Evolutionary conservation across 2,888 invertebrate genomes (phyloP), one percentile per base, ranked within the genome.

Genomic region (Tiliacea citrago): DNA sequence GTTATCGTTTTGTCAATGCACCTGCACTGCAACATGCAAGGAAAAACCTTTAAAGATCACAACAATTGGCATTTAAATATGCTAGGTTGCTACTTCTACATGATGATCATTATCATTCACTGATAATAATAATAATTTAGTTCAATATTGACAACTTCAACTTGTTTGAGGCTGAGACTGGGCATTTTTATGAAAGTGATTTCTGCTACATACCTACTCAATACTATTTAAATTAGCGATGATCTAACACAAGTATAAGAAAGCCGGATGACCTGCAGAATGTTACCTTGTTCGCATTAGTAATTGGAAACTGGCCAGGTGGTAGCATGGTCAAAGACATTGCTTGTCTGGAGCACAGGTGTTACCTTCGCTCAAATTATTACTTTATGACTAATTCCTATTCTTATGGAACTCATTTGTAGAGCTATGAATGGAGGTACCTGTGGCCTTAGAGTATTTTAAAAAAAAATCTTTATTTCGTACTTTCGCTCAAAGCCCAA

Each of bases 251-350:
- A 68, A 73, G 16, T 16, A 42, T 58, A 76, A 83, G 83, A 88
- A 84, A 86, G 83, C 76, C 68, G 68, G 85, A 86, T 85, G 84
- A 79, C 77, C 81, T 75, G 77, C 73, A 68, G 68, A 86, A 72
- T 85, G 75, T 86, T 88, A 83, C 88, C 90, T 89, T 88, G 79
- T 86, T 86, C 80, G 83, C 76, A 74, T 82, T 84, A 82, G 77
- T 76, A 70, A 67, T 90, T 92, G 92, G 92, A 90, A 73, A 58
- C 60, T 51, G 57, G 90, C 92, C 92, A 93, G 89, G 83, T 88
- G 83, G 88, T 83, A 73, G 86, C 90, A 90, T 90, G 89, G 90
- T 89, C 91, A 89, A 82, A 80, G 79, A 78, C 78, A 82, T 84
- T 76, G 75, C 74, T 69, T 83, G 78, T 77, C 80, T 73, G 57